Evolutionary conservation across 2,888 invertebrate species (phyloP), one percentile per base, ranked within the genome.

Genomic region (Lamellibrachia columna): DNA sequence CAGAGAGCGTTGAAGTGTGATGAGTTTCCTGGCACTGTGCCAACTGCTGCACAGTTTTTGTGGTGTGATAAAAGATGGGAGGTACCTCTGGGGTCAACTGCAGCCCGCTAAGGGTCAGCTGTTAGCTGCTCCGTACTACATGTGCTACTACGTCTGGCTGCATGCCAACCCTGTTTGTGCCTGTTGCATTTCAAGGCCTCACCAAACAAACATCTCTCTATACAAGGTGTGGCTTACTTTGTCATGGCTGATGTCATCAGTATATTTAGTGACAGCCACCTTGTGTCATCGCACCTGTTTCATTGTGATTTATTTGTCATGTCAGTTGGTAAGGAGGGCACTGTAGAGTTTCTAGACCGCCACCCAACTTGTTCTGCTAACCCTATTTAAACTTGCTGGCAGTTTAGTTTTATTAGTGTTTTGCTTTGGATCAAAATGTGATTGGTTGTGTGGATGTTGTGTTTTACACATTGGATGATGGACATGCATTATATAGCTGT

Each of bases 21-120:
- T 75, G 75, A 75, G 75, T 75, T 75, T 75, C 75, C 75, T 75
- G 75, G 75, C 75, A 75, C 75, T 15, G 22, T 75, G 75, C 75
- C 75, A 75, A 75, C 75, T 15, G 22, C 22, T 6, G 11, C 22
- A 6, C 6, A 6, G 75, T 11, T 75, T 75, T 75, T 75, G 11
- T 2, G 2, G 22, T 2, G 75, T 22, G 15, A 75, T 75, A 75
- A 15, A 75, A 75, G 75, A 75, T 22, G 75, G 75, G 75, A 75
- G 75, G 22, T n/a, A 15, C 75, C 75, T 40, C 40, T 22, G n/a
- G 75, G 75, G 75, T 75, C 75, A 75, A 75, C 75, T 22, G 1
- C 22, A 75, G 75, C 75, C 75, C 3, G 15, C 75, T 22, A 75
- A n/a, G 11, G 75, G 75, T 75, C 75, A 75, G 75, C 6, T 75